Base-by-base conservation (phyloP, 2,113 vertebrate species). In the Pomatorhinus ruficollis region DNA sequence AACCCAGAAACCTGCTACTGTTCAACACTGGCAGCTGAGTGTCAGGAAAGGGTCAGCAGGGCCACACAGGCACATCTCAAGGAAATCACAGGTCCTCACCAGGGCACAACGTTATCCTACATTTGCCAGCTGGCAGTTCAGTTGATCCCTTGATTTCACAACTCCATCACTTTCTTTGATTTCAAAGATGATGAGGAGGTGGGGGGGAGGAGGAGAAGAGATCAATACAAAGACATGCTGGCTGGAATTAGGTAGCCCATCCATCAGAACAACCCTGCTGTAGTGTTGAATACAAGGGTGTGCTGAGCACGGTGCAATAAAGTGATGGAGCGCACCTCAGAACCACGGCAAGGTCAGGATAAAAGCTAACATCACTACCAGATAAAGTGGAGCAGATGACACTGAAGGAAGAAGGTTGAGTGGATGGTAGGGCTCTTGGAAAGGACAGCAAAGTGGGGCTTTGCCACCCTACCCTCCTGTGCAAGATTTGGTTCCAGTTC, bases 191-290 rank as follows among this genome's bases (percentile, higher is more conserved):
- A 65, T 42, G 49, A 21, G 53, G 33, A 75, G 28, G n/a, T 28
- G 11, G 11, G 7, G 5, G 3, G 12, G 7, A 69, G 69, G n/a
- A 83, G 33, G 18, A 63, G 52, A 37, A 40, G n/a, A 54, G 45
- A 54, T 60, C 59, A 56, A 4, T 7, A 44, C 25, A 80, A 88
- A 89, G 71, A 90, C 49, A 15, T 59, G 84, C 68, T 95, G 76
- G 57, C 11, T 79, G 64, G 42, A 91, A 90, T 93, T 94, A 89
- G 60, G 49, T 17, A 84, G 69, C 15, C 30, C 79, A 93, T 84
- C 84, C 69, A 77, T 89, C 94, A 95, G 82, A 95, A 79, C 59
- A 87, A 89, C 13, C 28, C 64, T 83, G 75, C 44, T n/a, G 59
- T 25, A 91, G 74, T 25, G 71, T 65, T 76, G 53, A 60, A 83